phyloP scores from a whole-genome alignment of 2,888 invertebrate species.

The Cerastoderma edule region DNA sequence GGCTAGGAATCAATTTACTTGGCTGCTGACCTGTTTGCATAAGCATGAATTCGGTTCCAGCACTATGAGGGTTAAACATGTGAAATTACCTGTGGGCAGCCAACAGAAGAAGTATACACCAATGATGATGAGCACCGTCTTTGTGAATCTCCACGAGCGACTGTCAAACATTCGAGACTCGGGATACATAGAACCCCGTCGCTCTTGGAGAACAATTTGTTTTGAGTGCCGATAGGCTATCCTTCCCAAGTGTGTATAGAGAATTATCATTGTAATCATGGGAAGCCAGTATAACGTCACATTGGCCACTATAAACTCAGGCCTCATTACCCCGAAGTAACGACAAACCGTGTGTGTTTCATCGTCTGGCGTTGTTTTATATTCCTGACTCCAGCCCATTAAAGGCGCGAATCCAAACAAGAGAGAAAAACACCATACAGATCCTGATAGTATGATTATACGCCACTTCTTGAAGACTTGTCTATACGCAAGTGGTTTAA shows the following conservation, averaged over 20 bases:
- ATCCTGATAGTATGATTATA: slow-evolving; percentile 43
- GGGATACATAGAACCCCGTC: slow-evolving; percentile 22
- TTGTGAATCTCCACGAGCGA: slow-evolving; percentile 67
- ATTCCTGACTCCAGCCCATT: slow-evolving; percentile 62
- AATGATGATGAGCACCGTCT: slow-evolving; percentile 65
- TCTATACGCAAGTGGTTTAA: slow-evolving; percentile 58
- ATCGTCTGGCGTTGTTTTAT: slow-evolving; percentile 34
- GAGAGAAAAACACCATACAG: slow-evolving; percentile 59
- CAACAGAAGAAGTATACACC: slow-evolving; percentile 68
- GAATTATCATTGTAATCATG: slow-evolving; percentile 56
- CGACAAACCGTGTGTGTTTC: slow-evolving; percentile 55
- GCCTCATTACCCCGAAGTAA: slow-evolving; percentile 61
- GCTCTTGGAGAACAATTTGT: slow-evolving; percentile 56
- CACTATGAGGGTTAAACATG: too few relatives aligned
- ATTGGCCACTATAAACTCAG: slow-evolving; percentile 52
- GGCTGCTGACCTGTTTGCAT: too few relatives aligned
- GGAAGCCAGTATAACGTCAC: slow-evolving; percentile 63
- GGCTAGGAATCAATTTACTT: too few relatives aligned
- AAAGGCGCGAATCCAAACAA: slow-evolving; percentile 63
- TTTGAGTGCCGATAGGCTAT: slow-evolving; percentile 60
- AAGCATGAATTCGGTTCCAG: too few relatives aligned
- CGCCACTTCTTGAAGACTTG: slow-evolving; percentile 55
- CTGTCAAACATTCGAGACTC: slow-evolving; percentile 36
- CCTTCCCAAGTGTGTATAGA: slow-evolving; percentile 63
- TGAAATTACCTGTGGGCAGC: slow-evolving; percentile 65